phyloP scores from a whole-genome alignment of 1,140 invertebrate species.

The Aradophagus sp. region DNA sequence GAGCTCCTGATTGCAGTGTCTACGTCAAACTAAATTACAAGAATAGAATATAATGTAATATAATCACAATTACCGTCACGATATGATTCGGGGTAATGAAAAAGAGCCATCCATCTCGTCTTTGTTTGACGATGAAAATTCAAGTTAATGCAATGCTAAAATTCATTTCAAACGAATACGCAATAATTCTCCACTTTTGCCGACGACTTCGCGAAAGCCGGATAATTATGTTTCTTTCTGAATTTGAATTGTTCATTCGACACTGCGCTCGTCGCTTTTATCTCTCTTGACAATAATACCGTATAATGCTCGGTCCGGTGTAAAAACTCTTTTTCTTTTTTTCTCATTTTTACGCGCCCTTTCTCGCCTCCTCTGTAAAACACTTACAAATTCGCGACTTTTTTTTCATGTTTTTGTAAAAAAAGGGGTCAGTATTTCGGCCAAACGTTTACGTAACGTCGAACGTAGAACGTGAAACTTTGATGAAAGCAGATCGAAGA shows the following conservation, averaged over 20 bases:
- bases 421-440: not conserved
- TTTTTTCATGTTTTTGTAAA: too few relatives aligned
- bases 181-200: slow-evolving; percentile 44
- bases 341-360: not conserved
- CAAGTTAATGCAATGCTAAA: slow-evolving; percentile 30
- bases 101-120: too few relatives aligned
- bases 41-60: too few relatives aligned
- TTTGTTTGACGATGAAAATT: slow-evolving; percentile 24
- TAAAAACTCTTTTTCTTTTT: slow-evolving; percentile 12
- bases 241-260: slow-evolving; percentile 50
- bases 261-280: slow-evolving; percentile 34
- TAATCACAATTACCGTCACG: too few relatives aligned
- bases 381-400: too few relatives aligned
- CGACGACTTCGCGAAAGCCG: slow-evolving; percentile 12
- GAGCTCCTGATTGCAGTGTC: too few relatives aligned
- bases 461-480: not conserved
- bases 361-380: too few relatives aligned
- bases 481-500: too few relatives aligned
- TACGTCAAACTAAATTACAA: too few relatives aligned
- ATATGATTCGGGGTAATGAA: too few relatives aligned
- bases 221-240: slow-evolving; percentile 46
- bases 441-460: not conserved
- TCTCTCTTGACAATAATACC: slow-evolving; percentile 32
- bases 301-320: slow-evolving; percentile 14
- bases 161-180: slow-evolving; percentile 35